These are phyloP conservation scores for Platyrinchus mystaceus DNA, from an alignment of 2,797 vertebrate genomes.

Conservation along the genomic window DNA sequence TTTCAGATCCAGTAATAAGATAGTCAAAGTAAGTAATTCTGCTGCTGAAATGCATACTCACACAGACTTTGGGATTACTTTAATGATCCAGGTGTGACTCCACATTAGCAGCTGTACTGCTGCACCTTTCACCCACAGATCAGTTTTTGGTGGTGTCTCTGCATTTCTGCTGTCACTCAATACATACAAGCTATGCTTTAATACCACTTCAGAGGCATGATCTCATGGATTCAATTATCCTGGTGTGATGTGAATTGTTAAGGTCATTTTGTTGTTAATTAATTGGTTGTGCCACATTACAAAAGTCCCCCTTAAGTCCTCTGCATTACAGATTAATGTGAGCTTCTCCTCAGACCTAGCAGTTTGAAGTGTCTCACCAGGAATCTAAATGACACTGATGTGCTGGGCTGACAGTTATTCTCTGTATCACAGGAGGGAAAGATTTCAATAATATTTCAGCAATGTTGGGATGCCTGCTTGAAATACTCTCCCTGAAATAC, in stretches of 20 bases:
- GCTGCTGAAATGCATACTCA: neutral
- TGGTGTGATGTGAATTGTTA: constrained; percentile 12
- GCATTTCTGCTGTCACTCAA: neutral
- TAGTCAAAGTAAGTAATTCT: neutral
- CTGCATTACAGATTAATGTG: neutral
- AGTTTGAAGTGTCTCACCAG: neutral
- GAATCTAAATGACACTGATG: neutral
- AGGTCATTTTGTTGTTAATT: constrained; percentile 42
- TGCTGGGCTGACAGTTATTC: neutral
- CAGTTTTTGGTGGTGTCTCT: neutral
- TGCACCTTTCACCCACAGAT: neutral
- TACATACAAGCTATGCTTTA: neutral
- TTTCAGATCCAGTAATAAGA: neutral
- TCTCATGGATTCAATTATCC: constrained; percentile 39
- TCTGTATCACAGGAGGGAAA: neutral
- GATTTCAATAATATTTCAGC: constrained; percentile 17
- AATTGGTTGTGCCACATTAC: neutral
- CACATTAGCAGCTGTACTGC: neutral
- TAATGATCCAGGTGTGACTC: neutral
- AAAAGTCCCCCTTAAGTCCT: neutral
- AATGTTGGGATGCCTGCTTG: neutral
- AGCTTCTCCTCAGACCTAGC: neutral
- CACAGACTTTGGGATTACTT: neutral
- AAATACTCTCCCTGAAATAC: constrained; percentile 14
- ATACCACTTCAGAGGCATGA: neutral